These are phyloP conservation scores for Clusia tigrina DNA, from an alignment of 2,888 invertebrate species.

Conservation along the genomic window DNA sequence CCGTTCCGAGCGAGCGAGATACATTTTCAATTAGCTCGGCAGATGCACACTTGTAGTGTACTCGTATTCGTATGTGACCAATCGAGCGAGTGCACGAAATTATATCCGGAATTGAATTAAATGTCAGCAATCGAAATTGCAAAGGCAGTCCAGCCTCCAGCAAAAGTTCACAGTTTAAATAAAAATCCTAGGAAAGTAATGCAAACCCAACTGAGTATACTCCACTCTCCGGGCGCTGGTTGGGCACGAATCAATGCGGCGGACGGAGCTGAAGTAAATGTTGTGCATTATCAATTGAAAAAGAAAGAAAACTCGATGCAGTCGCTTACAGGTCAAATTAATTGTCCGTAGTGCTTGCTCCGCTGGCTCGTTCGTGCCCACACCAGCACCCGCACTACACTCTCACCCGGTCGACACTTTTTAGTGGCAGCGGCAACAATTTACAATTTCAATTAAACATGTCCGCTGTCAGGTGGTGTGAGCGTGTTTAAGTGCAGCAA, in stretches of 20 bases:
- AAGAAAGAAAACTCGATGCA: conserved; percentile 7
- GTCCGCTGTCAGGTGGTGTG: conserved; percentile 25
- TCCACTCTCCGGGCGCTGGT: no score
- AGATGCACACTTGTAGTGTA: no score
- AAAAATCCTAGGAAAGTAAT: neutral
- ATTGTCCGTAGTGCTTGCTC: conserved; percentile 27
- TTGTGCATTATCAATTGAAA: neutral
- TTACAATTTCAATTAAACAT: conserved; percentile 37
- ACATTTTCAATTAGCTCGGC: conserved; percentile 8
- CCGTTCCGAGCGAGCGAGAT: neutral
- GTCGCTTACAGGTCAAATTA: conserved; percentile 25
- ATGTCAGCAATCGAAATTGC: neutral
- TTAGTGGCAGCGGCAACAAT: conserved; percentile 19
- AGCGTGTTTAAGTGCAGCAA: neutral
- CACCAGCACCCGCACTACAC: neutral
- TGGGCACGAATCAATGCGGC: no score
- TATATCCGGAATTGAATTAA: conserved; percentile 13
- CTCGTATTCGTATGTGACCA: conserved; percentile 10
- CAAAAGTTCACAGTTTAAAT: neutral
- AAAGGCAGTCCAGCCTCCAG: neutral
- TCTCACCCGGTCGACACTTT: neutral
- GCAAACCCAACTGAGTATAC: no score
- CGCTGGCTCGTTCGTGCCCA: conserved; percentile 11
- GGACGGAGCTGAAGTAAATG: neutral
- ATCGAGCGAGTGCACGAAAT: conserved; percentile 6